These are phyloP conservation scores for Phrynocephalus versicolor DNA, from an alignment of 2,113 vertebrate species.

Conservation along the genomic window DNA sequence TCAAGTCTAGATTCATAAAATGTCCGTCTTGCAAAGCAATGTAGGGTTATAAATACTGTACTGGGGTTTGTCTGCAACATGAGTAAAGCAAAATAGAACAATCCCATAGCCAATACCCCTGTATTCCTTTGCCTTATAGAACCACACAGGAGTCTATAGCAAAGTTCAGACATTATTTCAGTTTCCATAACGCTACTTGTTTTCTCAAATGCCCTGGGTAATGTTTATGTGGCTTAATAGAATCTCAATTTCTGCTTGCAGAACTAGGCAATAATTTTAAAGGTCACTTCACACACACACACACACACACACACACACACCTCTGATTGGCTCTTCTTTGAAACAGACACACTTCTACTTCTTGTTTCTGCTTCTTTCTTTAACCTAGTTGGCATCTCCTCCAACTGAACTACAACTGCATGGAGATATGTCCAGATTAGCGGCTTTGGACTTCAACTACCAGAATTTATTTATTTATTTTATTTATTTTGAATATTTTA, in stretches of 20 bases:
- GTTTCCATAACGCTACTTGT: not conserved
- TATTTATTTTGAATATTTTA: too few species aligned
- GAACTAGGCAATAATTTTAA: too few species aligned
- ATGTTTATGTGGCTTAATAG: not conserved
- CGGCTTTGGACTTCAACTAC: too few species aligned
- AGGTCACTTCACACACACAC: too few species aligned
- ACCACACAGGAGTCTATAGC: not conserved
- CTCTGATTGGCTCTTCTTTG: too few species aligned
- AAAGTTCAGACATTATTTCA: not conserved
- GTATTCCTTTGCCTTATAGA: not conserved
- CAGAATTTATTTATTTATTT: too few species aligned
- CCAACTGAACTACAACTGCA: too few species aligned
- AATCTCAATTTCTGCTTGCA: not conserved
- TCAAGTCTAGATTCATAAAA: conserved; percentile 4
- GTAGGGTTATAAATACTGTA: not conserved
- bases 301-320: too few species aligned
- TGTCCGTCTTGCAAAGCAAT: not conserved
- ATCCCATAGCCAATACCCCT: too few species aligned
- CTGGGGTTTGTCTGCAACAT: not conserved
- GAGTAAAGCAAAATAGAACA: not conserved
- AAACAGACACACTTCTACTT: not conserved
- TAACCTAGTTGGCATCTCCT: not conserved
- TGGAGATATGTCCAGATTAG: too few species aligned
- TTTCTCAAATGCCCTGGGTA: not conserved
- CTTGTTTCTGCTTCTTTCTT: not conserved